Percentiles rank a stretch among this genome's conserved stretches.
phyloP scores from a whole-genome alignment of 2,888 invertebrate genomes.

The Erebia ligea region DNA sequence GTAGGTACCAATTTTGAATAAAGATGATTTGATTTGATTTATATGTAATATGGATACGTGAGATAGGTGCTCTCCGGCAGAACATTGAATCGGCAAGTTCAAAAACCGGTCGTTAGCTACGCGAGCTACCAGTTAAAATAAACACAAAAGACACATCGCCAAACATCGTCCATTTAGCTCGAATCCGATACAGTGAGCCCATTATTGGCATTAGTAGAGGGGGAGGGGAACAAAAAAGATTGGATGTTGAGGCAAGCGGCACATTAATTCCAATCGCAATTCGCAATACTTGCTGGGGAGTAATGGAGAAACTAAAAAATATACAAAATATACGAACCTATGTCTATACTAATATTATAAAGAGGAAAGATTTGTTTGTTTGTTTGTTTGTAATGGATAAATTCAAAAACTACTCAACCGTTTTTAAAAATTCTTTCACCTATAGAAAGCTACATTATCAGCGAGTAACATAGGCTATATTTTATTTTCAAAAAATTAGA shows the following conservation, averaged over 20 bases:
- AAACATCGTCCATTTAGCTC: slow-evolving; percentile 42
- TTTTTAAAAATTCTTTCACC: too few species aligned
- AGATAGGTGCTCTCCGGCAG: not conserved
- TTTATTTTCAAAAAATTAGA: too few species aligned
- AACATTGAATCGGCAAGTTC: slow-evolving; percentile 17
- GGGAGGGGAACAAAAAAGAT: slow-evolving; percentile 55
- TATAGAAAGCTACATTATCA: too few species aligned
- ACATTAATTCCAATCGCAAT: slow-evolving; percentile 72
- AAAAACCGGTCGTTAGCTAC: slow-evolving; percentile 31
- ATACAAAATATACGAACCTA: not conserved
- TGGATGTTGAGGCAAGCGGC: slow-evolving; percentile 65
- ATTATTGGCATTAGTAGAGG: slow-evolving; percentile 60
- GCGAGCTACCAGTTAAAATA: slow-evolving; percentile 32
- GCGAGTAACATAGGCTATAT: too few species aligned
- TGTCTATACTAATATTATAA: too few species aligned
- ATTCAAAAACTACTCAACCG: too few species aligned
- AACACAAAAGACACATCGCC: slow-evolving; percentile 41
- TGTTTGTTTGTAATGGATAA: too few species aligned
- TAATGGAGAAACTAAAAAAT: slow-evolving; percentile 63
- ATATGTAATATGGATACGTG: not conserved
- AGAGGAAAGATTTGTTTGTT: too few species aligned
- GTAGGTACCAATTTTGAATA: too few species aligned
- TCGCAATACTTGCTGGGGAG: slow-evolving; percentile 54
- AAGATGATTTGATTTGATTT: too few species aligned
- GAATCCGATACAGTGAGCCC: slow-evolving; percentile 54